A percentile compares a stretch with the other conserved stretches of the same genome.
phyloP scores from a whole-genome alignment of 2,797 vertebrate genomes.

The Labeo calbasu region DNA sequence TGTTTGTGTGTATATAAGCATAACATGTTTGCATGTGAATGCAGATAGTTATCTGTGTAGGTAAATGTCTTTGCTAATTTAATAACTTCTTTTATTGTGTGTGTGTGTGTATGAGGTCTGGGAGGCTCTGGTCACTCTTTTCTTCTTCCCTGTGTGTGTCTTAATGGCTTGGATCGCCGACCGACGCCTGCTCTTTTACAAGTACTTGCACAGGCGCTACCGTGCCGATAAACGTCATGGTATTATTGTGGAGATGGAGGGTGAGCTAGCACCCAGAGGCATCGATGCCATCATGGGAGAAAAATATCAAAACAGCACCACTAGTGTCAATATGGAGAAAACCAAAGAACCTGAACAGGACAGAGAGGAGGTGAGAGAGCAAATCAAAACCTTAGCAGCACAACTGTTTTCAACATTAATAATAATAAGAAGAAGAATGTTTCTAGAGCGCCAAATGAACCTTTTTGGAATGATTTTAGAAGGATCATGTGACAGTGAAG shows the following conservation, averaged over 20 bases:
- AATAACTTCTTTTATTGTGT: conserved; percentile 11
- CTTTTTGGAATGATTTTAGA: neutral
- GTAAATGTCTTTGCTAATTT: neutral
- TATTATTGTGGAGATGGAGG: conserved; percentile 93
- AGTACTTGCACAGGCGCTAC: conserved; percentile 92
- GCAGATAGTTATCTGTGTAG: neutral
- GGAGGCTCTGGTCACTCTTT: conserved; percentile 89
- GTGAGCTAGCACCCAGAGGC: conserved; percentile 82
- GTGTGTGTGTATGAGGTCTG: conserved; percentile 78
- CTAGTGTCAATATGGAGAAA: conserved; percentile 75
- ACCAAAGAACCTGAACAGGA: conserved; percentile 83
- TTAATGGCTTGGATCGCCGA: conserved; percentile 94
- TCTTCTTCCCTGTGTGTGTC: conserved; percentile 94
- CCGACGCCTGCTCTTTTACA: conserved; percentile 92
- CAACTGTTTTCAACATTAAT: neutral
- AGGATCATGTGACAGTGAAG: neutral
- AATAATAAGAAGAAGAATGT: neutral
- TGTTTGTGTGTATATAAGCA: neutral
- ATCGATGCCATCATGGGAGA: conserved; percentile 84
- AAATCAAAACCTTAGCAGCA: neutral
- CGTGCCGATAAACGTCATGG: conserved; percentile 92
- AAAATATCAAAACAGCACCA: conserved; percentile 65
- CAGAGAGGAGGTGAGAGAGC: conserved; percentile 81
- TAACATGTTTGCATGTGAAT: neutral
- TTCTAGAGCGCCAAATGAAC: neutral